Evolutionary conservation across 2,797 vertebrate genomes (phyloP).

Genomic region (Acanthiza pusilla): DNA sequence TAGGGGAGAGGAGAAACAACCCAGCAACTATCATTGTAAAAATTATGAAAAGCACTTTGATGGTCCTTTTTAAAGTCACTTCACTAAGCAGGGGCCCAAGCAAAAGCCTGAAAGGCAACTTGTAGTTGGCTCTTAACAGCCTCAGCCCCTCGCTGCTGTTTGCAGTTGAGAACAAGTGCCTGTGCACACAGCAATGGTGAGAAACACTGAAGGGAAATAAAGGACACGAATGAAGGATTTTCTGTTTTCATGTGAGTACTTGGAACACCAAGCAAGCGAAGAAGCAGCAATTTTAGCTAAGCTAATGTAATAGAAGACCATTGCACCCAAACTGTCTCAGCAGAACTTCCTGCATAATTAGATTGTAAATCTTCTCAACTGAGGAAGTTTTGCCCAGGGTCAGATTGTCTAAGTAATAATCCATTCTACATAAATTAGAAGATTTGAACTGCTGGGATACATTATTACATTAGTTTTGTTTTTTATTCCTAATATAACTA

Average conservation of each 20-base stretch:
- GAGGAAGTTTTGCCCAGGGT: conserved; percentile 65
- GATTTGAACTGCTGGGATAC: conserved; percentile 56
- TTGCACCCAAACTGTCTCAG: conserved; percentile 59
- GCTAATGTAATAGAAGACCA: conserved; percentile 64
- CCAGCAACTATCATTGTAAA: conserved; percentile 49
- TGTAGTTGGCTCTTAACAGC: background rate
- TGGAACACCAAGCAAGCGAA: conserved; percentile 43
- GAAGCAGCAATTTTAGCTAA: conserved; percentile 49
- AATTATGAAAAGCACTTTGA: conserved; percentile 53
- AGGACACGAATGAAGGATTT: background rate
- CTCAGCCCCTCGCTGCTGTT: background rate
- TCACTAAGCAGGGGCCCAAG: conserved; percentile 1
- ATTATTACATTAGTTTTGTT: conserved; percentile 49
- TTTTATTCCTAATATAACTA: conserved; percentile 40
- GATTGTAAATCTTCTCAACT: conserved; percentile 70
- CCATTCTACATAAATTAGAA: conserved; percentile 68
- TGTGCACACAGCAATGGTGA: background rate
- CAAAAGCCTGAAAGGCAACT: conserved; percentile 37
- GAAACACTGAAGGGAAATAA: conserved; percentile 14
- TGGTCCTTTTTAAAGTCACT: conserved; percentile 40
- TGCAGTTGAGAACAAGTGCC: background rate
- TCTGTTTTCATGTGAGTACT: conserved; percentile 37
- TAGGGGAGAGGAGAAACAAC: background rate
- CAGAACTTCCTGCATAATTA: conserved; percentile 71
- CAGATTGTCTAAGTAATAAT: conserved; percentile 69